A percentile compares a stretch with the other conserved stretches of the same genome.
These are phyloP conservation scores for Hesperophylax magnus DNA, from an alignment of 1,140 invertebrate genomes.

Conservation along the genomic window DNA sequence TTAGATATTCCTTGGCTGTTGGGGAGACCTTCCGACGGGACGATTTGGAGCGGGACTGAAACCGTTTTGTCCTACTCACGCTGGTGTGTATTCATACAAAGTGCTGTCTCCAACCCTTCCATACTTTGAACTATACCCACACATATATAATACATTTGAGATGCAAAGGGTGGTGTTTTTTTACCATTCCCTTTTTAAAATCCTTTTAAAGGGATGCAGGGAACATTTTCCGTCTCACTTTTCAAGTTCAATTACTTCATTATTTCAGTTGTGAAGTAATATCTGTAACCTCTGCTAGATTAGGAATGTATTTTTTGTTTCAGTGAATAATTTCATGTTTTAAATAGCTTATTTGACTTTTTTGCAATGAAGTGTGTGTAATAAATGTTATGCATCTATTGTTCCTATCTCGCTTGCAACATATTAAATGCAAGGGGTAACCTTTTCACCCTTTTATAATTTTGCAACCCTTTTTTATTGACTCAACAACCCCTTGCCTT, in stretches of 20 bases:
- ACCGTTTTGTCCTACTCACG: conserved; percentile 27
- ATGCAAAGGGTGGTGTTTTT: conserved; percentile 38
- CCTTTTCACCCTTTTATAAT: conserved; percentile 32
- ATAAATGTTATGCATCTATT: neutral
- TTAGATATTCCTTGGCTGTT: neutral
- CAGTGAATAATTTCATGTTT: neutral
- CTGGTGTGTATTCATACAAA: conserved; percentile 17
- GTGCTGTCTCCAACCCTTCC: conserved; percentile 39
- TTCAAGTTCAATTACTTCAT: neutral
- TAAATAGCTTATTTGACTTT: too few species aligned
- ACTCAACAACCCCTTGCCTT: conserved; percentile 45
- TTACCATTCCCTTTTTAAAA: neutral
- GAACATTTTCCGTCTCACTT: conserved; percentile 2
- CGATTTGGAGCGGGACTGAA: conserved; percentile 1
- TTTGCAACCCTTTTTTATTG: conserved; percentile 51
- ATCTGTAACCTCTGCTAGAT: neutral
- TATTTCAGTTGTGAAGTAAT: neutral
- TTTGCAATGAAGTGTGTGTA: neutral
- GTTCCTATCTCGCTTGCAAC: neutral
- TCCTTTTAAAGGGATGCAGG: neutral
- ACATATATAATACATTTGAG: neutral
- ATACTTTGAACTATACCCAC: conserved; percentile 9
- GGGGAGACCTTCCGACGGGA: conserved; percentile 12
- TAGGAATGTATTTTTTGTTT: neutral
- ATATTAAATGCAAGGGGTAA: conserved; percentile 34